phyloP scores from a whole-genome alignment of 2,113 vertebrate genomes.

The Osmerus eperlanus region DNA sequence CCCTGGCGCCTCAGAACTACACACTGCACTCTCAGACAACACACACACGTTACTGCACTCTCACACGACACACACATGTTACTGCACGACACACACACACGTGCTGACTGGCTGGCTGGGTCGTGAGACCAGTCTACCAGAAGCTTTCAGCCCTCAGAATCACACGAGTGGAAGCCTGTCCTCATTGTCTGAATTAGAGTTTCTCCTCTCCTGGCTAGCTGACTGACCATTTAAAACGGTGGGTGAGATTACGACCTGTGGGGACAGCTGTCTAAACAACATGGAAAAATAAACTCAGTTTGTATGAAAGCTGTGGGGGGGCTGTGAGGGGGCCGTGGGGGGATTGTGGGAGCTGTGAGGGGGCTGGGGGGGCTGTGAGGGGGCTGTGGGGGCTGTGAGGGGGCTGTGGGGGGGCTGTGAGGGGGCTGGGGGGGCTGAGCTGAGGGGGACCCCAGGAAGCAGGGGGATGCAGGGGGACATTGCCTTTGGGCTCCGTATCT shows the following conservation, averaged over 20 bases:
- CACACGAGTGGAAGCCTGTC: neutral
- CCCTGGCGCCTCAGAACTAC: neutral
- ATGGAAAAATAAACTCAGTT: conserved; percentile 53
- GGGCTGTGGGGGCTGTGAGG: too few species aligned
- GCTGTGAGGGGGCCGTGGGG: too few species aligned
- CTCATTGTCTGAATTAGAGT: too few species aligned
- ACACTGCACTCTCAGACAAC: neutral
- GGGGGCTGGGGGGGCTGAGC: too few species aligned
- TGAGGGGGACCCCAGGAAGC: too few species aligned
- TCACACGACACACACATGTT: neutral
- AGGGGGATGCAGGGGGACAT: too few species aligned
- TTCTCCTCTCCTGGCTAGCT: conserved; percentile 17
- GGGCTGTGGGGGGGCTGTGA: too few species aligned
- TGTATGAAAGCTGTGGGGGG: conserved; percentile 19
- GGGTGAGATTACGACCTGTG: conserved; percentile 49
- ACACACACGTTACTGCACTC: neutral
- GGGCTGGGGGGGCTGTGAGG: too few species aligned
- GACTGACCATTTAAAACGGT: conserved; percentile 44
- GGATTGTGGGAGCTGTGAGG: too few species aligned
- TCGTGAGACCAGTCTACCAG: too few species aligned
- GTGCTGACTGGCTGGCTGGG: neutral
- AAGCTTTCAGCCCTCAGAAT: too few species aligned
- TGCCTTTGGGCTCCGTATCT: too few species aligned
- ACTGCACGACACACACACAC: neutral
- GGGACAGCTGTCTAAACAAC: conserved; percentile 67